phyloP scores from a whole-genome alignment of 2,888 invertebrate genomes.

The Phragmatobia fuliginosa region DNA sequence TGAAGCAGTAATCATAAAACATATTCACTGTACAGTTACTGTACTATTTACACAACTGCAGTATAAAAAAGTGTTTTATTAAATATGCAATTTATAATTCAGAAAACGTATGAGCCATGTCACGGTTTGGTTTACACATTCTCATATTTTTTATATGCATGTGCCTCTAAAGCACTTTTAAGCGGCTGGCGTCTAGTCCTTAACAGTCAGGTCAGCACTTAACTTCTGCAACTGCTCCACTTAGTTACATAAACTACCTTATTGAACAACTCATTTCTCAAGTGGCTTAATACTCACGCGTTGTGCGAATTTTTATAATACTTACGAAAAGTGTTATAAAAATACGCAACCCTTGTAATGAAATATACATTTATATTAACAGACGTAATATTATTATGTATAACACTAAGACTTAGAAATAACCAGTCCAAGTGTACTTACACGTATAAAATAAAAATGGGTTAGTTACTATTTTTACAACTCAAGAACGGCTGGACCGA shows the following conservation, averaged over 20 bases:
- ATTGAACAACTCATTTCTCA: slow-evolving; percentile 64
- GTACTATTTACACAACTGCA: not conserved
- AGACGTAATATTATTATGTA: not conserved
- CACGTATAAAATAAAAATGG: too few species aligned
- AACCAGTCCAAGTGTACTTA: not conserved
- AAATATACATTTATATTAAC: not conserved
- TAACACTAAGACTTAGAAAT: not conserved
- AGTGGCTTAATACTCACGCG: slow-evolving; percentile 33
- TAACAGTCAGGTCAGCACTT: slow-evolving; percentile 37
- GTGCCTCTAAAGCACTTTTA: slow-evolving; percentile 11
- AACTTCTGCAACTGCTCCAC: slow-evolving; percentile 68
- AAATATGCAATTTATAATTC: slow-evolving; percentile 14
- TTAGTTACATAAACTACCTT: slow-evolving; percentile 74
- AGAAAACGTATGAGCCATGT: slow-evolving; percentile 12
- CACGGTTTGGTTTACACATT: not conserved
- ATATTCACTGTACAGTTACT: not conserved
- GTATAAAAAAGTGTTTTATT: not conserved
- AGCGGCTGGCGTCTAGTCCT: slow-evolving; percentile 21
- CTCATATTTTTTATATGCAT: not conserved
- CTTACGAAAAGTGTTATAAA: slow-evolving; percentile 13
- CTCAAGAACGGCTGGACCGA: too few species aligned
- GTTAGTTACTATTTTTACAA: too few species aligned
- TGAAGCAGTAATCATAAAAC: not conserved
- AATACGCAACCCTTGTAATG: slow-evolving; percentile 1
- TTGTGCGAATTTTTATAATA: slow-evolving; percentile 17